Conservation (phyloP, 2,797 vertebrate genomes). For the Adrianichthys oophorus region DNA sequence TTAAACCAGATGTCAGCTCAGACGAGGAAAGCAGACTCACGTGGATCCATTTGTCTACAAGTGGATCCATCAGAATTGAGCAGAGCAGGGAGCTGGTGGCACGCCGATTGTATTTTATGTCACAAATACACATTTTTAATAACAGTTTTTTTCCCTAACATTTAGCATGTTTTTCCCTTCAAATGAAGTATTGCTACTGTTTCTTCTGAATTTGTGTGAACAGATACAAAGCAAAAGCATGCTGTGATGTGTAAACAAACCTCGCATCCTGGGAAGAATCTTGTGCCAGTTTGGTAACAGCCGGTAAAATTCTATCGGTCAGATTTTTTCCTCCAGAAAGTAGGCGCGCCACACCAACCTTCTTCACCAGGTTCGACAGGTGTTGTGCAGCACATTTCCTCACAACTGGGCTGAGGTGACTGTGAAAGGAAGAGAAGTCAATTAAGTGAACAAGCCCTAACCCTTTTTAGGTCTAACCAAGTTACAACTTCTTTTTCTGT, state of each 20-base stretch:
- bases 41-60: no score
- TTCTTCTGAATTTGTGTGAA: neutral
- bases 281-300: slow-evolving; percentile 84
- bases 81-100: no score
- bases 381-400: slow-evolving; percentile 89
- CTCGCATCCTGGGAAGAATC: slow-evolving; percentile 92
- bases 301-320: slow-evolving; percentile 84
- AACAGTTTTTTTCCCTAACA: no score
- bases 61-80: no score
- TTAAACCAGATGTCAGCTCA: no score
- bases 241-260: slow-evolving; percentile 54
- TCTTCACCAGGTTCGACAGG: slow-evolving; percentile 81
- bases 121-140: no score
- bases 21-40: no score
- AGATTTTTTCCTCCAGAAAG: slow-evolving; percentile 82
- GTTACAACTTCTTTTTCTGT: neutral
- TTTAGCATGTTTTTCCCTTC: no score
- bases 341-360: slow-evolving; percentile 82
- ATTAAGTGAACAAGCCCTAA: slow-evolving; percentile 3
- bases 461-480: neutral
- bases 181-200: no score
- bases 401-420: slow-evolving; percentile 87
- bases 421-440: slow-evolving; percentile 45
- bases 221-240: neutral
- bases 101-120: no score